Evolutionary conservation across 1,140 invertebrate genomes (phyloP).

Genomic region (Cotesia vestalis): DNA sequence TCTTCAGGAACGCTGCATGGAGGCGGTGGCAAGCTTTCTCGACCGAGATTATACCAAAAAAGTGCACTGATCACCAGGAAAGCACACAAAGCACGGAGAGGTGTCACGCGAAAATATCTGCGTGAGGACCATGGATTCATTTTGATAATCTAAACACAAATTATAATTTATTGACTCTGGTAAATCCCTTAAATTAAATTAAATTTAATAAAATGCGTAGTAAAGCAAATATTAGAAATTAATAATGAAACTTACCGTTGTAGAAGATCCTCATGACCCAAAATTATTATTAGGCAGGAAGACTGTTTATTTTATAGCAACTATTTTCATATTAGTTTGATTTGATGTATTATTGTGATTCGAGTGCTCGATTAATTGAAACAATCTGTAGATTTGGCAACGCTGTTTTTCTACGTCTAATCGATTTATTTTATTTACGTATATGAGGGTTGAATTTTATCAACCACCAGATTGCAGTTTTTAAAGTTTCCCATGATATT

Average conservation of each 20-base stretch:
- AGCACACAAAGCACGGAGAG: slow-evolving; percentile 50
- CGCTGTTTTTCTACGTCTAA: not conserved
- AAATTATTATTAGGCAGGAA: no score
- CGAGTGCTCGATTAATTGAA: not conserved
- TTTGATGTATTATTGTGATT: not conserved
- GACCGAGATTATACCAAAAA: slow-evolving; percentile 54
- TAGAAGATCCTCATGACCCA: slow-evolving; percentile 24
- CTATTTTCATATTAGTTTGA: not conserved
- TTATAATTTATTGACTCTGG: no score
- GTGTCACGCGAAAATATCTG: slow-evolving; percentile 54
- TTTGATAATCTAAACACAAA: slow-evolving; percentile 45
- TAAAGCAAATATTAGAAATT: not conserved
- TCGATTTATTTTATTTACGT: no score
- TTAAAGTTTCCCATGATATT: not conserved
- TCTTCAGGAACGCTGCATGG: slow-evolving; percentile 56
- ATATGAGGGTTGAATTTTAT: no score
- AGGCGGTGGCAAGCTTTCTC: slow-evolving; percentile 49
- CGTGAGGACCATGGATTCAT: slow-evolving; percentile 53
- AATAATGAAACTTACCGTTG: slow-evolving; percentile 9
- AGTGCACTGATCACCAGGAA: slow-evolving; percentile 48
- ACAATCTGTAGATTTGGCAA: not conserved
- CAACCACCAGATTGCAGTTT: no score
- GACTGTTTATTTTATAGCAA: not conserved
- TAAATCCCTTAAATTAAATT: slow-evolving; percentile 19
- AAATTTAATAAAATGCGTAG: not conserved